Base-by-base conservation (phyloP, 2,888 invertebrate genomes). In the Mellilla xanthometata region DNA sequence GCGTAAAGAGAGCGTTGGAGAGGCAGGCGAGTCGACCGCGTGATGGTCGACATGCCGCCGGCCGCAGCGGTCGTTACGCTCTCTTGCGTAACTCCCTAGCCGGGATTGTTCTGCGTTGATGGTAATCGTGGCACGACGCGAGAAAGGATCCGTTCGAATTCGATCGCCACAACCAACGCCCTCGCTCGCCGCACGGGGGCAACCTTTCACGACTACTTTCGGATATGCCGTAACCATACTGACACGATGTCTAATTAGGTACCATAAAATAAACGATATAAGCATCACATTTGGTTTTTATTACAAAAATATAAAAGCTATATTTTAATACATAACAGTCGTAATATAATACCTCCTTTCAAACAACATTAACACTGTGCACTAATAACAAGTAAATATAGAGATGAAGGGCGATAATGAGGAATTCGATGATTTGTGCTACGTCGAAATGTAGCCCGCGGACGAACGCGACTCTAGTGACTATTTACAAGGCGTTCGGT, bases 321-420 rank as follows among this genome's bases (percentile, higher is more conserved):
- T 74, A 65, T 76, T 78, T 80, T 74, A 76, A 84, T 82, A 85
- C 78, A 85, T 83, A 88, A 88, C 88, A 88, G 81, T 84, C 81
- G 80, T 79, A 81, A 70, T 75, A 78, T 75, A 77, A 77, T 76
- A 77, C 74, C 76, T 76, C 76, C 72, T 72, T 79, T 76, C 69
- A 70, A 71, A 80, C 69, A 81, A 82, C 81, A 73, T 76, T 80
- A 87, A 87, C 86, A 85, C 76, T 78, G 86, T 87, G 86, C 85
- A 81, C 81, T 81, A 83, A 85, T 86, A 87, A 88, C 87, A 78
- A 87, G 81, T 86, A 81, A n/a, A n/a, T n/a, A n/a, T n/a, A n/a
- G 62, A 67, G 65, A 81, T 77, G 81, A 79, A 69, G 72, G 69
- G 66, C 65, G 71, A 77, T 72, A 71, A 77, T 76, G 72, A 73